Evolutionary conservation across 2,888 invertebrate genomes (phyloP).

Genomic region (Cryptops parisi): DNA sequence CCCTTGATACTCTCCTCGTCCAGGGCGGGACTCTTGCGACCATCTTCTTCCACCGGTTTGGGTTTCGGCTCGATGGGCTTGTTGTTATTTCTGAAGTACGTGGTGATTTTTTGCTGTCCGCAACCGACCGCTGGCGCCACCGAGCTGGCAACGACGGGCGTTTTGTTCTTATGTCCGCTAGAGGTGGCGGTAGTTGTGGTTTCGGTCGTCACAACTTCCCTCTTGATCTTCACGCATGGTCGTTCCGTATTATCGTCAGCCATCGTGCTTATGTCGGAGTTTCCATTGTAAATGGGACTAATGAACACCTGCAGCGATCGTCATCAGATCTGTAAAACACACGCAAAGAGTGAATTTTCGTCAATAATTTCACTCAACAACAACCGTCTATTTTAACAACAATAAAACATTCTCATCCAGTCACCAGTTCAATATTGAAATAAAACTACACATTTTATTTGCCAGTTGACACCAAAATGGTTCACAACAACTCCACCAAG

Average conservation of each 20-base stretch:
- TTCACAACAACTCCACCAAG: no score
- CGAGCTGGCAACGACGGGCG: not conserved
- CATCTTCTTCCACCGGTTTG: conserved; percentile 11
- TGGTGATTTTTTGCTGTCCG: conserved; percentile 12
- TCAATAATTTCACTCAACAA: no score
- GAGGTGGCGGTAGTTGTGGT: not conserved
- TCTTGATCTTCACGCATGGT: not conserved
- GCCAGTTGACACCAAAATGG: no score
- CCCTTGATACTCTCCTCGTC: conserved; percentile 36
- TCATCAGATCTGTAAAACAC: no score
- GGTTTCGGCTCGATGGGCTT: not conserved
- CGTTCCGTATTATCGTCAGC: not conserved
- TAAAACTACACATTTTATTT: no score
- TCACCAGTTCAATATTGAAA: no score
- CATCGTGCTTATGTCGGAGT: not conserved
- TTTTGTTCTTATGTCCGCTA: not conserved
- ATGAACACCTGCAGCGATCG: no score
- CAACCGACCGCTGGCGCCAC: not conserved
- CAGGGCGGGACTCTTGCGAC: conserved; percentile 19
- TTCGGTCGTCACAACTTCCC: not conserved
- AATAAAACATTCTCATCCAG: no score
- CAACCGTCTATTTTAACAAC: no score
- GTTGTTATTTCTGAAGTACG: conserved; percentile 2
- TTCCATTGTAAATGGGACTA: no score
- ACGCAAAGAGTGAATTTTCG: no score